These are phyloP conservation scores for Plebejus argus DNA, from an alignment of 2,888 invertebrate genomes.

Conservation along the genomic window DNA sequence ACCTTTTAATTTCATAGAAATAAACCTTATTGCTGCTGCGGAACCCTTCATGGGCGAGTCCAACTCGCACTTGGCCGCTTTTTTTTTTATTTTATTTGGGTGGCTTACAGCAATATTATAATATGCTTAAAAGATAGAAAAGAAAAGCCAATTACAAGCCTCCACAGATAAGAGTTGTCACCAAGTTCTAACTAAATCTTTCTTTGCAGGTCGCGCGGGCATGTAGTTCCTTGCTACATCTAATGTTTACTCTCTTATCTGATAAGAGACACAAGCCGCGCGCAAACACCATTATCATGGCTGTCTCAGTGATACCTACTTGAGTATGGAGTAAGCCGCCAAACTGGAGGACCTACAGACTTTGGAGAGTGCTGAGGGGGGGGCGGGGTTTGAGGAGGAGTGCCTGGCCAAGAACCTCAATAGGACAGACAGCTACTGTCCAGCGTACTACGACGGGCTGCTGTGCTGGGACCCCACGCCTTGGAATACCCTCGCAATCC, in stretches of 20 bases:
- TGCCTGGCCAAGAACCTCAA: constrained; percentile 61
- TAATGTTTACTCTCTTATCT: constrained; percentile 79
- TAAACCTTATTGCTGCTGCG: too few relatives aligned
- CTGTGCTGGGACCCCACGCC: constrained; percentile 92
- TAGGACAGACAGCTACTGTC: constrained; percentile 74
- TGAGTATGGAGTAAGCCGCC: constrained; percentile 44
- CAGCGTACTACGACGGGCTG: constrained; percentile 86
- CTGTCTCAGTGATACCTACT: constrained; percentile 61
- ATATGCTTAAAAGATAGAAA: too few relatives aligned
- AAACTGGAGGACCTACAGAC: constrained; percentile 77
- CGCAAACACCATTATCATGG: constrained; percentile 77
- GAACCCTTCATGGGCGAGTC: too few relatives aligned
- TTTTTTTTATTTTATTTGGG: too few relatives aligned
- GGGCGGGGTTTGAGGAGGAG: constrained; percentile 67
- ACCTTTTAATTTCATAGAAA: too few relatives aligned
- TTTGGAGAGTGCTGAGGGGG: constrained; percentile 61
- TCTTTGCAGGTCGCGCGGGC: constrained; percentile 65
- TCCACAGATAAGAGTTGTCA: too few relatives aligned
- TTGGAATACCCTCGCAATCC: constrained; percentile 83
- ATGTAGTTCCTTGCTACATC: constrained; percentile 68
- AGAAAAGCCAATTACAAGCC: too few relatives aligned
- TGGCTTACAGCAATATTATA: too few relatives aligned
- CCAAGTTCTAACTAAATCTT: constrained; percentile 42
- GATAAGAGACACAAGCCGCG: constrained; percentile 78
- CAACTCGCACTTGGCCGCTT: too few relatives aligned